Base-by-base conservation (phyloP, 2,797 vertebrate species). In the Xenops minutus region DNA sequence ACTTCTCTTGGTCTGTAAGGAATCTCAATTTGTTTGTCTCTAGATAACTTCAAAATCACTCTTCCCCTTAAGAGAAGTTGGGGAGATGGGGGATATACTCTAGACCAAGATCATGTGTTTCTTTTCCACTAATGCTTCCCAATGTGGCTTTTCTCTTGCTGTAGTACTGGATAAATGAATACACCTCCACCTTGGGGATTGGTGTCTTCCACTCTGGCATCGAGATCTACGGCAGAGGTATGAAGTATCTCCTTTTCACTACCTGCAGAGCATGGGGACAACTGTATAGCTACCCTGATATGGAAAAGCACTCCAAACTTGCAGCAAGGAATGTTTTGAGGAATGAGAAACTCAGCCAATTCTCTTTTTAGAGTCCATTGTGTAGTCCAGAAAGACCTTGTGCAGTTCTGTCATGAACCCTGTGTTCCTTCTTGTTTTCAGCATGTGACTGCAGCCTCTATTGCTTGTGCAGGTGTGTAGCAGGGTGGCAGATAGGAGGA, bases 101-200 rank as follows among this genome's bases (percentile, higher is more conserved):
- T 61, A 79, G 67, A 55, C 11, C 48, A 76, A 72, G 29, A 36
- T 18, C 1, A 12, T 12, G 9, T 61, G 19, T 73, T 81, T 80
- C 32, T 89, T 67, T 88, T 89, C 61, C 34, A 85, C 78, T 96
- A 93, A 97, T 92, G n/a, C 74, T 95, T 93, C 79, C 84, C 79
- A 91, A 69, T 94, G 37, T 96, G 67, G 52, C 73, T 94, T 89
- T 89, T 95, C 51, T 94, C 59, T 89, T 80, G 46, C 93, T 95
- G 62, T 97, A 99, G 99, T 99, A 99, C 97, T 99, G 99, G 99
- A 99, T 99, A 95, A 99, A 99, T 56, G 99, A 99, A 97, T 99
- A 99, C 98, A 99, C 99, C 7, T 99, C 99, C 95, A 99, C 98
- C 95, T 97, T 99, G 98, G 99, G 99, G 49, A 99, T 99, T 94